Base-by-base conservation (phyloP, 2,797 vertebrate species). In the Pangasius sanitwongsei region DNA sequence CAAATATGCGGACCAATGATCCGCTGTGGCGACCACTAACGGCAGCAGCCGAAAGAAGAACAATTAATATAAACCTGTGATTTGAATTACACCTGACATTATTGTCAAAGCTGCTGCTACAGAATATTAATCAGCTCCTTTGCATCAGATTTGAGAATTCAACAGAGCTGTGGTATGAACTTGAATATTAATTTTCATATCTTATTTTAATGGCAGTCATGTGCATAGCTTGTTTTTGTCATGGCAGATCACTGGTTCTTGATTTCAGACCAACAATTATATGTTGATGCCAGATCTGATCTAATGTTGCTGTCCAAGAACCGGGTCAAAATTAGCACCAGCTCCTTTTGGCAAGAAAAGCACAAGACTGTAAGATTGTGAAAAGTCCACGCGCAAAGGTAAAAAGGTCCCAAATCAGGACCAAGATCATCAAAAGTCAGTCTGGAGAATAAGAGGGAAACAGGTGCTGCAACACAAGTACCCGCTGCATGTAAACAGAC, bases 401-500 rank as follows among this genome's bases (percentile, higher is more conserved):
- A 18, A 34, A 53, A 8, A 23, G 59, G 37, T 83, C 37, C 37
- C 34, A 63, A 63, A 63, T 63, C 23, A 63, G 23, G 57, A 28
- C 53, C 72, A 75, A 48, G 44, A 48, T 75, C 4, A 31, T 23
- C 25, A 48, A 72, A 61, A 86, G 34, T 50, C 72, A 74, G 57
- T 67, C 75, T 81, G 61, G 61, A 67, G 61, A 53, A 16, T 15
- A 50, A 78, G 72, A 63, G 34, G 20, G 59, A 78, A 78, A 70
- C 59, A 67, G 48, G 48, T 84, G 69, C 61, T 69, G 25, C 23
- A 23, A 61, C 53, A 48, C 44, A n/a, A 67, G 31, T 12, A 53
- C 28, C 37, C 8, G 6, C 74, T 41, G 50, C n/a, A 34, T 59
- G 37, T 70, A 85, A 85, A 87, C 61, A 70, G 86, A 69, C 34